Evolutionary conservation across 2,888 invertebrate species (phyloP).

Genomic region (Harmothoe impar): DNA sequence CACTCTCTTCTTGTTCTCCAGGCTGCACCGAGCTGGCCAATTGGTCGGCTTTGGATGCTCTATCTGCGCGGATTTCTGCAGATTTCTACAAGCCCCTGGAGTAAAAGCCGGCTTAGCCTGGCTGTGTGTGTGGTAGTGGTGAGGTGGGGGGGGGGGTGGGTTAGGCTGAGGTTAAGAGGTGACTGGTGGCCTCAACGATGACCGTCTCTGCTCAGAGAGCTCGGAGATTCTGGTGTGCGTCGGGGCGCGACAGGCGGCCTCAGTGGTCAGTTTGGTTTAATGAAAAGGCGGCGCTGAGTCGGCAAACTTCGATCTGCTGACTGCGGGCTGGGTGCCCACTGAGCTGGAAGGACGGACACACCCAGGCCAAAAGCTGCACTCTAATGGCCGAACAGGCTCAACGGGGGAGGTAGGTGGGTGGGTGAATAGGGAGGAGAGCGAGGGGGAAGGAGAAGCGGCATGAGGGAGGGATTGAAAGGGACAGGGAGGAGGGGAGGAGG

Average conservation of each 20-base stretch:
- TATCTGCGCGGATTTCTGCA: not conserved
- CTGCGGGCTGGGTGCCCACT: not conserved
- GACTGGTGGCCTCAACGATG: no score
- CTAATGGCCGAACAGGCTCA: not conserved
- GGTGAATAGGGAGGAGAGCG: not conserved
- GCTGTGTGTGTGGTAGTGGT: not conserved
- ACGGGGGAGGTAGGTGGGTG: not conserved
- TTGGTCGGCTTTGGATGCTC: conserved; percentile 5
- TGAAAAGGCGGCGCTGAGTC: conserved; percentile 30
- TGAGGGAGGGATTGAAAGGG: no score
- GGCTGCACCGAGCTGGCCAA: not conserved
- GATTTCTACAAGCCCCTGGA: conserved; percentile 13
- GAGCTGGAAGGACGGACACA: conserved; percentile 5
- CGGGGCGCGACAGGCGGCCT: not conserved
- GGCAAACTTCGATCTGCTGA: conserved; percentile 52
- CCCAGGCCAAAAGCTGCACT: conserved; percentile 22
- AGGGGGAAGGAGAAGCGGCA: not conserved
- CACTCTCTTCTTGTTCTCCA: no score
- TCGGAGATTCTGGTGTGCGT: not conserved
- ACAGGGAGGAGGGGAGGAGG: no score
- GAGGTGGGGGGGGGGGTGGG: not conserved
- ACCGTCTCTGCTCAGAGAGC: no score
- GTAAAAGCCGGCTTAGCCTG: not conserved
- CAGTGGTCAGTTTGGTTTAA: conserved; percentile 41
- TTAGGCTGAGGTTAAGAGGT: no score